These are phyloP conservation scores for Ennomos erosarius DNA, from an alignment of 2,888 invertebrate species.

Conservation along the genomic window DNA sequence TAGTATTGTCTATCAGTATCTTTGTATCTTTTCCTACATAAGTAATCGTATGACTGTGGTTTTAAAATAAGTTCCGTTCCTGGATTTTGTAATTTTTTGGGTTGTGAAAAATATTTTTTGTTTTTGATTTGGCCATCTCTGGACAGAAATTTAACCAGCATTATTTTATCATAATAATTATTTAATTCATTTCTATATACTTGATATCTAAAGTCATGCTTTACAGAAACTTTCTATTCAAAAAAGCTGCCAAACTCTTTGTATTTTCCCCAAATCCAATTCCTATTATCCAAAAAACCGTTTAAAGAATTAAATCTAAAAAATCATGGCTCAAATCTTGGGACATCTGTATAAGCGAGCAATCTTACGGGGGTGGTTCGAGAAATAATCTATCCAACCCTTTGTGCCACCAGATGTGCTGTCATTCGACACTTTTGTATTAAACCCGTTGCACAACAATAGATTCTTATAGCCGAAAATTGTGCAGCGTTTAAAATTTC, in stretches of 20 bases:
- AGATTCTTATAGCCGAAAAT: slow-evolving; percentile 82
- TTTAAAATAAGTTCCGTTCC: no score
- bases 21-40: no score
- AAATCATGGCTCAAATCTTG: slow-evolving; percentile 46
- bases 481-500: slow-evolving; percentile 79
- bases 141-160: no score
- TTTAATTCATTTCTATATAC: no score
- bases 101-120: no score
- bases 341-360: slow-evolving; percentile 81
- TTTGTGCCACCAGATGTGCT: slow-evolving; percentile 84
- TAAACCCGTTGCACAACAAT: slow-evolving; percentile 85
- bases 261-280: slow-evolving; percentile 24
- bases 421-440: slow-evolving; percentile 86
- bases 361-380: slow-evolving; percentile 83
- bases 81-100: no score
- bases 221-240: neutral
- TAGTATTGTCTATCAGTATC: neutral
- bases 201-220: no score
- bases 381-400: slow-evolving; percentile 85
- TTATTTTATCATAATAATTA: no score
- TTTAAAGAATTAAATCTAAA: slow-evolving; percentile 54
- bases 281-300: slow-evolving; percentile 49
- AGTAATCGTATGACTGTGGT: no score
- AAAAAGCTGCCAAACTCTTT: slow-evolving; percentile 7
- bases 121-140: no score